Base-by-base conservation (phyloP, 2,797 vertebrate species). In the Acrossocheilus fasciatus region DNA sequence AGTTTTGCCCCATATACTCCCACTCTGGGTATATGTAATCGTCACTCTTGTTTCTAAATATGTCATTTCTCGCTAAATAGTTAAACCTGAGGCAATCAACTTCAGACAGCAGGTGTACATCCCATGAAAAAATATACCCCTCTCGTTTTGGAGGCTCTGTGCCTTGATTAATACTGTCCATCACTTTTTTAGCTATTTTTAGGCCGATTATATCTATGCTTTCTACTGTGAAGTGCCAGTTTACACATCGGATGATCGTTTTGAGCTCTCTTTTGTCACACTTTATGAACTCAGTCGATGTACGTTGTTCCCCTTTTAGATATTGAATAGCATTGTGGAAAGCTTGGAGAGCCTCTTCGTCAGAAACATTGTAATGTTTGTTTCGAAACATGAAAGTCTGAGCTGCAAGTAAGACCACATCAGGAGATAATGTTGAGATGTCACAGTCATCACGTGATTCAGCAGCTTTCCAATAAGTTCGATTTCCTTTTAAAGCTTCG, bases 381-480 rank as follows among this genome's bases (percentile, higher is more conserved):
- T 70, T 70, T 34, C 68, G 34, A 39, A 34, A 39, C 68, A 70
- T 34, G 68, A 70, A 70, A 6, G 68, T 70, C 68, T 70, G 68
- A 70, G 68, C 68, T 70, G 68, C 68, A 34, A 70, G 68, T 70
- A 70, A 14, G 2, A 34, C 34, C n/a, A 41, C 68, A 70, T 70
- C 68, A 70, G 68, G 26, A 9, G 34, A 20, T 39, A 70, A 36
- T 39, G 68, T 39, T 70, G 68, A 39, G 39, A 70, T 41, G 14
- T 39, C 68, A 70, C 26, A 70, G 10, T 70, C 68, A 70, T 70
- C 68, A 39, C 34, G 7, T 70, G 9, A 70, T 18, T 70, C 10
- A 39, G 68, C 68, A 9, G 34, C 34, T 70, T 70, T 17, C 39
- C 6, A 7, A 9, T 34, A 70, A 70, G 18, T 15, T 20, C 20